Evolutionary conservation across 2,113 vertebrate species (phyloP), one percentile per base, ranked within the genome.

Genomic region (Esox niger): DNA sequence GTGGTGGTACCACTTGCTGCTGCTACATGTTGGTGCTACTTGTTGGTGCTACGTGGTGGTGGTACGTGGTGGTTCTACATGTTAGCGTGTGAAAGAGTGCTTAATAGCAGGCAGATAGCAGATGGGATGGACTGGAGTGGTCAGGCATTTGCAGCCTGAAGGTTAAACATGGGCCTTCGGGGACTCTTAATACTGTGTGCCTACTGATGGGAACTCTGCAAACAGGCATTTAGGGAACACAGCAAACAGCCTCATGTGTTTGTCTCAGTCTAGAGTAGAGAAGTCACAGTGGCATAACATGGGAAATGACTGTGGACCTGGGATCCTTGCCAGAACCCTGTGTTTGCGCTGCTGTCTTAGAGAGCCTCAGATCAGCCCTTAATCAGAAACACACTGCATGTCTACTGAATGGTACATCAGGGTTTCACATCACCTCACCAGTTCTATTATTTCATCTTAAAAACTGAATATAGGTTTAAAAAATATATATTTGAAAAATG

Each of bases 151-250:
- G 85, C 82, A 87, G 83, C 83, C 79, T 74, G 67, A 85, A 86
- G 88, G 89, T 89, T 87, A 88, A 85, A 82, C 43, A 64, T 64
- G 64, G 80, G 76, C 77, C 81, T 85, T 80, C 79, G 75, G 83
- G 85, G 86, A 84, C 79, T 84, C 71, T 76, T 80, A 72, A 83
- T 83, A 83, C 86, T 86, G 86, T 85, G 77, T 79, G 82, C 77
- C 87, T 71, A 82, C 84, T 90, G 86, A 82, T 90, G 87, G 86
- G 86, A 90, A 88, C 86, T 88, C 81, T 80, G 82, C 83, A 86
- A 89, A 84, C 83, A 87, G 74, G 79, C 78, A 80, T 86, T 89
- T 82, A 84, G 80, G 81, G 82, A 90, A 81, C 84, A 84, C 88
- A 86, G 82, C 83, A 3, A 86, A 81, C 83, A 3, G 78, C 74